A percentile compares a stretch with the other conserved stretches of the same genome.
Evolutionary conservation across 1,140 invertebrate species (phyloP).

Genomic region (Euglossa dilemma): DNA sequence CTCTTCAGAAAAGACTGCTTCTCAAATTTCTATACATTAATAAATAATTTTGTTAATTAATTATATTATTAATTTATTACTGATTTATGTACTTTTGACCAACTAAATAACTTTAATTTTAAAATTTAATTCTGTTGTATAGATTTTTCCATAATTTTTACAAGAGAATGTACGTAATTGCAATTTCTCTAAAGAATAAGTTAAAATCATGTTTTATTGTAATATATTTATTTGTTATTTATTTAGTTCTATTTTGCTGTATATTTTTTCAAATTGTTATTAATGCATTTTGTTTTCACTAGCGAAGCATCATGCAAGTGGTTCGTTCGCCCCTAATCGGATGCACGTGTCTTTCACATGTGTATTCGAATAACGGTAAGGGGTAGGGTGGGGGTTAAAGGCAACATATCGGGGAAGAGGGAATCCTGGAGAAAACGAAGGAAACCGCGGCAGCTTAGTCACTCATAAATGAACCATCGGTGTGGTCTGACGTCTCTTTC

Average conservation of each 20-base stretch:
- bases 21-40: background rate
- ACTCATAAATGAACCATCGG: constrained; percentile 45
- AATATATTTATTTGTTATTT: background rate
- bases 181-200: too few relatives aligned
- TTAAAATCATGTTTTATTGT: too few relatives aligned
- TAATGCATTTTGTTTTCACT: constrained; percentile 17
- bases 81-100: background rate
- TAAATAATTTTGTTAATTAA: background rate
- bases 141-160: too few relatives aligned
- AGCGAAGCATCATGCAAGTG: constrained; percentile 22
- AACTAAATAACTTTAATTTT: background rate
- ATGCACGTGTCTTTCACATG: constrained; percentile 59
- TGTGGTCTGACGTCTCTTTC: constrained; percentile 7
- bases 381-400: constrained; percentile 6
- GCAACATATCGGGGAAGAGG: constrained; percentile 34
- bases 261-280: background rate
- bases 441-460: constrained; percentile 34
- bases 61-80: background rate
- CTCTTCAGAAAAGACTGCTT: background rate
- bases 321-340: constrained; percentile 38
- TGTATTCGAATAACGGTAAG: constrained; percentile 19
- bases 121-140: background rate
- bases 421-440: constrained; percentile 45
- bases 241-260: background rate
- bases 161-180: too few relatives aligned